Evolutionary conservation across 2,888 invertebrate genomes (phyloP).

Genomic region (Phalera bucephala): DNA sequence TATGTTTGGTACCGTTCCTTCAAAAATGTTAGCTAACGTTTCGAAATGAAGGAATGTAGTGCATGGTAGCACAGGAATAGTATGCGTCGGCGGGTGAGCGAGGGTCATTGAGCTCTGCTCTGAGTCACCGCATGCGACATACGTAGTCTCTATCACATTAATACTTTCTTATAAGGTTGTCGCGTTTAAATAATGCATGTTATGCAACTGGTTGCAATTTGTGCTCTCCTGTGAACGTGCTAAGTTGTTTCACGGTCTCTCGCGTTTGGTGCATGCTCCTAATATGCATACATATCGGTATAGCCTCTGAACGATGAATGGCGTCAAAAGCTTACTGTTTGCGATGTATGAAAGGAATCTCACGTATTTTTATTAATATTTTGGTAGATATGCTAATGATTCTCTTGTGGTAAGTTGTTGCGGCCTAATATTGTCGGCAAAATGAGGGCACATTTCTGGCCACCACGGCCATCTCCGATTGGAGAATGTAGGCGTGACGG

Average conservation of each 20-base stretch:
- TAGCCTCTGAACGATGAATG: background rate
- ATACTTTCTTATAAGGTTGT: conserved; percentile 80
- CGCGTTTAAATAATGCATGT: conserved; percentile 79
- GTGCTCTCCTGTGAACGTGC: conserved; percentile 54
- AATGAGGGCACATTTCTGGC: too few species aligned
- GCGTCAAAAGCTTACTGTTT: background rate
- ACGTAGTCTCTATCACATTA: conserved; percentile 75
- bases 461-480: too few species aligned
- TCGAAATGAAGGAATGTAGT: conserved; percentile 58
- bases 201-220: conserved; percentile 78
- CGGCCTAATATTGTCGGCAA: too few species aligned
- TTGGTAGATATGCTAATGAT: too few species aligned
- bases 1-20: conserved; percentile 23
- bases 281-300: conserved; percentile 7
- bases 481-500: too few species aligned
- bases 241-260: conserved; percentile 41
- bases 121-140: conserved; percentile 73
- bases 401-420: too few species aligned
- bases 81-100: conserved; percentile 62
- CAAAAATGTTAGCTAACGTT: conserved; percentile 39
- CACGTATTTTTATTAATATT: too few species aligned
- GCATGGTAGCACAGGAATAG: conserved; percentile 65
- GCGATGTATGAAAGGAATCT: too few species aligned
- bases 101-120: conserved; percentile 68
- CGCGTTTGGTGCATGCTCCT: conserved; percentile 28